Base-by-base conservation (phyloP, 2,113 vertebrate genomes). In the Callocephalon fimbriatum region DNA sequence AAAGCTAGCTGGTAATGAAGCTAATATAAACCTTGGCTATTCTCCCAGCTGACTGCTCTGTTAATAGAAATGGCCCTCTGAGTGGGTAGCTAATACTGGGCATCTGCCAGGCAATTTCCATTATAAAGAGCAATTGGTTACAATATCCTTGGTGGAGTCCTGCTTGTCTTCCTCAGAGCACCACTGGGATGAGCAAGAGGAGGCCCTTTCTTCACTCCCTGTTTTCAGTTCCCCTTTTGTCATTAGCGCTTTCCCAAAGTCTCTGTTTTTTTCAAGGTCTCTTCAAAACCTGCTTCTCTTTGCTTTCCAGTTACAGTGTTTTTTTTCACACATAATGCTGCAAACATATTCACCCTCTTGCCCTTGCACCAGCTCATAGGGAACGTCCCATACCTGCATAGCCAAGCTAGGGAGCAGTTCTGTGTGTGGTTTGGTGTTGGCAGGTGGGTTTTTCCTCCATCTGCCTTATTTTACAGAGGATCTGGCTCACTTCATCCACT, bases 21-120 rank as follows among this genome's bases (percentile, higher is more conserved):
- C n/a, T 88, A 66, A 91, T 85, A 76, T 29, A 95, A 93, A 88
- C 71, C 42, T 94, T 96, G 92, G 90, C 79, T 40, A 37, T 51
- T 78, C 23, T 92, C 82, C 82, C 79, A 81, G 47, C 20, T 63
- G 58, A 66, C 40, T 73, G 23, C 71, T 56, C 86, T 84, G 81
- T 88, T 79, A 85, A 95, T 88, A 94, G 88, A 80, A 93, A 80
- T 63, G 45, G 10, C 50, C 25, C 65, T 75, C 44, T 56, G 67
- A 92, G 10, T 50, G 23, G 47, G 47, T 71, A 77, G 63, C 54
- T 77, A 44, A 68, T 84, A 77, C 16, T 86, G 59, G 79, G 45
- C 21, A 88, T 77, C 65, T 91, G 90, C 88, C 82, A 88, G 59
- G 12, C 1, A 10, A 80, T 94, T 96, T 93, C 68, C 38, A 74